These are phyloP conservation scores for Macrocentrus cingulum DNA, from an alignment of 1,140 invertebrate species.

Conservation along the genomic window DNA sequence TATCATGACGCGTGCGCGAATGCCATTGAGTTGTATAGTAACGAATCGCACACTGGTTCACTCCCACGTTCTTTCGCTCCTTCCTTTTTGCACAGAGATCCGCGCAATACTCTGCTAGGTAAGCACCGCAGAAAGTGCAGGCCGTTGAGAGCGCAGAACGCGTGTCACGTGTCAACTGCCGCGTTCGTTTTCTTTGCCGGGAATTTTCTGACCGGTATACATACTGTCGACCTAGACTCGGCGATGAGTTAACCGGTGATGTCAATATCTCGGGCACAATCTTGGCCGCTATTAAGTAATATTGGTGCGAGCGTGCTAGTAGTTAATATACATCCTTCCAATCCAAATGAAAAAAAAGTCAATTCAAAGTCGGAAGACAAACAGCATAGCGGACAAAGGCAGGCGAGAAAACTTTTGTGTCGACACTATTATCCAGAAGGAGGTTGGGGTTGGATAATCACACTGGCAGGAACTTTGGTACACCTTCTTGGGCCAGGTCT, in stretches of 20 bases:
- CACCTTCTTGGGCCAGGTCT: conserved; percentile 68
- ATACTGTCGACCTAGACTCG: no score
- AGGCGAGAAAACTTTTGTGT: conserved; percentile 42
- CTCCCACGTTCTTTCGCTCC: conserved; percentile 1
- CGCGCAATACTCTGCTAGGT: not conserved
- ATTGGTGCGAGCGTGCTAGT: not conserved
- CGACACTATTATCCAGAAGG: conserved; percentile 78
- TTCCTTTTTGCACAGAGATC: not conserved
- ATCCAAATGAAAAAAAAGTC: conserved; percentile 8
- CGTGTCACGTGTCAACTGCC: not conserved
- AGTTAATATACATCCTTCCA: not conserved
- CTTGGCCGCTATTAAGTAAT: conserved; percentile 40
- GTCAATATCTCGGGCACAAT: conserved; percentile 43
- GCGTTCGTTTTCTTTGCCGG: no score
- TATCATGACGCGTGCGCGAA: conserved; percentile 1
- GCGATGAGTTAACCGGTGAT: conserved; percentile 29
- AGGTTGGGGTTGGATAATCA: conserved; percentile 79
- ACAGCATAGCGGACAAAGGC: conserved; percentile 5
- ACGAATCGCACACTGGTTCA: conserved; percentile 6
- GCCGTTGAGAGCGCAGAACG: not conserved
- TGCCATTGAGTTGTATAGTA: conserved; percentile 6
- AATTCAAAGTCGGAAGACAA: not conserved
- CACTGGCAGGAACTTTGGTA: conserved; percentile 67
- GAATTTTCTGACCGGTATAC: no score
- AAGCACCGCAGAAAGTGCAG: not conserved